A percentile compares a stretch with the other conserved stretches of the same genome.
Evolutionary conservation across 2,888 invertebrate species (phyloP).

Genomic region (Chorisops tibialis): DNA sequence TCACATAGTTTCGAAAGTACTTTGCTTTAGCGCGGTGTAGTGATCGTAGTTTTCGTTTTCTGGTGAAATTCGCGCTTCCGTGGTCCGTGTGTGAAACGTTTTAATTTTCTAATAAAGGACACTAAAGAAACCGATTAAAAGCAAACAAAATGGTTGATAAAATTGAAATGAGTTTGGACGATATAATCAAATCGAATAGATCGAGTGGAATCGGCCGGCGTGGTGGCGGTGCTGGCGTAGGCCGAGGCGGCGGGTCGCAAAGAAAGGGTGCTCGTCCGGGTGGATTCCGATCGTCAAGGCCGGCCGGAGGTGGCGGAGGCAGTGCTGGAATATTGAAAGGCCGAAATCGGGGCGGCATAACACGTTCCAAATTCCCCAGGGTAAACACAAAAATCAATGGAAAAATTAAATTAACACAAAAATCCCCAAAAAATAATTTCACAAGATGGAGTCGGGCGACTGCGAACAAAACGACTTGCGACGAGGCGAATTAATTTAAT

Average conservation of each 20-base stretch:
- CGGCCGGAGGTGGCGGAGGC: conserved; percentile 43
- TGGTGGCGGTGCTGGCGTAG: conserved; percentile 55
- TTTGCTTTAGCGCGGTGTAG: no score
- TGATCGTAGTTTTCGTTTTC: no score
- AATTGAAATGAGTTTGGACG: conserved; percentile 96
- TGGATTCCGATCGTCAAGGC: conserved; percentile 45
- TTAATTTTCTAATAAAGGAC: background rate
- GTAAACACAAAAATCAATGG: conserved; percentile 40
- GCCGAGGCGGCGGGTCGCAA: conserved; percentile 54
- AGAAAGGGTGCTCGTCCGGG: conserved; percentile 57
- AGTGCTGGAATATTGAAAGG: conserved; percentile 62
- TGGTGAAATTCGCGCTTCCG: no score
- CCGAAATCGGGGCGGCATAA: conserved; percentile 68
- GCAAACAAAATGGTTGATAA: conserved; percentile 78
- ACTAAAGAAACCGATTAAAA: background rate
- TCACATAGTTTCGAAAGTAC: no score
- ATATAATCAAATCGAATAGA: conserved; percentile 87
- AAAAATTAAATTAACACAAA: conserved; percentile 19
- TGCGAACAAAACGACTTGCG: background rate
- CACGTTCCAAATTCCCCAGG: conserved; percentile 53
- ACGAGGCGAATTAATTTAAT: no score
- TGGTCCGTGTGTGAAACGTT: no score
- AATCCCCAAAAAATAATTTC: conserved; percentile 10
- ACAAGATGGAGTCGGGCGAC: conserved; percentile 28
- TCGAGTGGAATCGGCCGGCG: conserved; percentile 61